Percentiles rank a stretch among this genome's conserved stretches.
phyloP scores from a whole-genome alignment of 2,113 vertebrate genomes.

The Dolichallabes microphthalmus region DNA sequence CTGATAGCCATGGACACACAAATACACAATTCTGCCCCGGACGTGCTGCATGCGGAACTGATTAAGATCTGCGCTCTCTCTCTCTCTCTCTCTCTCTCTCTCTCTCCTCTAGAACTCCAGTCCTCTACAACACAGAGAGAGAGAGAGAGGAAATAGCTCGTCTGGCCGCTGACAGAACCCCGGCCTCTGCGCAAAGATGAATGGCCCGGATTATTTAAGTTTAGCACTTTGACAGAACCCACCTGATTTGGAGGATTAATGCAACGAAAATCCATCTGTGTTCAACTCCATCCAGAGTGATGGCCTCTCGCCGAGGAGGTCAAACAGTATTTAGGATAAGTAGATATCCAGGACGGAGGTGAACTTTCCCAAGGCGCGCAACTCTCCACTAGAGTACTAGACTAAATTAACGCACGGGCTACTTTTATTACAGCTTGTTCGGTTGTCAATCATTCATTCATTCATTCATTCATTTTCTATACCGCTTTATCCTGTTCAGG shows the following conservation, averaged over 20 bases:
- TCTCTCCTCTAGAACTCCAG: conserved; percentile 60
- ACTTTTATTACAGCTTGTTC: conserved; percentile 22
- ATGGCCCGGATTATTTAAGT: conserved; percentile 79
- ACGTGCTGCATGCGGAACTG: conserved; percentile 76
- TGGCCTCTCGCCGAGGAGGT: conserved; percentile 63
- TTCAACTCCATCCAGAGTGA: conserved; percentile 67
- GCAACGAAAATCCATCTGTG: conserved; percentile 71
- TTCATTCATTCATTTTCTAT: too few relatives aligned
- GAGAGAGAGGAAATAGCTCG: conserved; percentile 85
- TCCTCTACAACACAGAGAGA: conserved; percentile 70
- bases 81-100: conserved; percentile 57
- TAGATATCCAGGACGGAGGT: conserved; percentile 60
- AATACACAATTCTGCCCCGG: conserved; percentile 41
- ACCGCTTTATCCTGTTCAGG: too few relatives aligned
- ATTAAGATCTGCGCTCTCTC: conserved; percentile 72
- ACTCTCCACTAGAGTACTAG: background rate
- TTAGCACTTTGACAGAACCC: conserved; percentile 79
- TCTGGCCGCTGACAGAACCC: conserved; percentile 82
- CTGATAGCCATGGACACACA: conserved; percentile 20
- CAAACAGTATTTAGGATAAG: conserved; percentile 71
- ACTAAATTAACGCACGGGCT: conserved; percentile 1
- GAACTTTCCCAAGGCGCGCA: conserved; percentile 49
- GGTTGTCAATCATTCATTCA: conserved; percentile 14
- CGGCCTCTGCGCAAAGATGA: conserved; percentile 77
- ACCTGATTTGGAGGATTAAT: conserved; percentile 79